These are phyloP conservation scores for Cheirogaleus medius DNA, from an alignment of 2,113 vertebrate species.

Conservation along the genomic window DNA sequence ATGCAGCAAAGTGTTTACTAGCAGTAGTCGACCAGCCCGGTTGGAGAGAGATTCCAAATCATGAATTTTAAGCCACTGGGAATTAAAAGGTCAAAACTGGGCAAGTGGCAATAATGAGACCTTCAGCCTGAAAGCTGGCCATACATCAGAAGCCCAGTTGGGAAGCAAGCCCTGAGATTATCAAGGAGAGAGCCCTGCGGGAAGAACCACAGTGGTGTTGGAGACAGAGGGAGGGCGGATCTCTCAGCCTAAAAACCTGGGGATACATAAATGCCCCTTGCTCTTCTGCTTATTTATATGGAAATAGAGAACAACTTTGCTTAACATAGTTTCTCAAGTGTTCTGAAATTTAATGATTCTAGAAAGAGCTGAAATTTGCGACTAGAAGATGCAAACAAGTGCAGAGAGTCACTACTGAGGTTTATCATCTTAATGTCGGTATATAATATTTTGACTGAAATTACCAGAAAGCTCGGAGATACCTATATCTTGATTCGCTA, in stretches of 20 bases:
- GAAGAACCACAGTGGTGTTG: accelerated
- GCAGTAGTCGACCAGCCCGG: not conserved
- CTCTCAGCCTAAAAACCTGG: not conserved
- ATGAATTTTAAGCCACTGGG: not conserved
- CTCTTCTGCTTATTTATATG: not conserved
- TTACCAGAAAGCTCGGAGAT: constrained; percentile 29
- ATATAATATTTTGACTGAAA: constrained; percentile 58
- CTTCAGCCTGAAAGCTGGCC: not conserved
- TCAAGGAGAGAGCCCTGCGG: not conserved
- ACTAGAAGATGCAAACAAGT: not conserved
- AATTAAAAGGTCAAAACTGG: not conserved
- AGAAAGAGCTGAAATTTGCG: constrained; percentile 59
- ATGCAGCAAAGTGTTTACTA: not conserved
- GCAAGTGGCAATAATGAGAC: not conserved
- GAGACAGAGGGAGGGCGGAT: not conserved
- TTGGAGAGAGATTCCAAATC: not conserved
- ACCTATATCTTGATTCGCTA: constrained; percentile 33
- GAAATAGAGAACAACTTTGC: not conserved
- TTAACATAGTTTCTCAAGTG: not conserved
- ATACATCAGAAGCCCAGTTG: not conserved
- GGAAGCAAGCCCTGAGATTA: not conserved
- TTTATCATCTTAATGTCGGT: constrained; percentile 52
- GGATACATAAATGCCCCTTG: not conserved
- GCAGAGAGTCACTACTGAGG: not conserved
- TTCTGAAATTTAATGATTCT: constrained; percentile 32